Evolutionary conservation across 2,113 vertebrate genomes (phyloP).

Genomic region (Bambusicola thoracicus): DNA sequence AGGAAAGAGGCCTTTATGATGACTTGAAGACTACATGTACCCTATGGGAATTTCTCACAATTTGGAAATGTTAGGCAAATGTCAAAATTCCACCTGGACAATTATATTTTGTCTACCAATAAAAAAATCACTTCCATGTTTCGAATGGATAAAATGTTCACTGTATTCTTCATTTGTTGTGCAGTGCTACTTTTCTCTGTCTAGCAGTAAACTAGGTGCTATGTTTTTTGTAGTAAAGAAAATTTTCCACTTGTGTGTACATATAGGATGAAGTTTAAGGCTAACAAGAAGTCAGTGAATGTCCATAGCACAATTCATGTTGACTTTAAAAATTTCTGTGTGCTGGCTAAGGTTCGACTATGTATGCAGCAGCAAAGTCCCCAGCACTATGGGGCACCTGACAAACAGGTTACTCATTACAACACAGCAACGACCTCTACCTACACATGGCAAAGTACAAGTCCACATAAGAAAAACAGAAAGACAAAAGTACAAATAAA

Average conservation of each 20-base stretch:
- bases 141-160: neutral
- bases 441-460: neutral
- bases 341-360: neutral
- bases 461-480: neutral
- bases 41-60: neutral
- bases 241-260: neutral
- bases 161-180: neutral
- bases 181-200: neutral
- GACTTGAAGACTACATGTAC: neutral
- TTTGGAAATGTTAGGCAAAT: neutral
- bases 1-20: neutral
- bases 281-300: neutral
- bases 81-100: neutral
- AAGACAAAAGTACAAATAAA: neutral
- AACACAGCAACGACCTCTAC: neutral
- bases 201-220: neutral
- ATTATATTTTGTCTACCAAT: neutral
- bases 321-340: neutral
- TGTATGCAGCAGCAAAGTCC: neutral
- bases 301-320: neutral
- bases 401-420: neutral
- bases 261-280: neutral
- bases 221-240: neutral
- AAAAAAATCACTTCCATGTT: neutral
- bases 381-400: neutral